These are phyloP conservation scores for Psococerastis gibbosa DNA, from an alignment of 2,888 invertebrate genomes.

Conservation along the genomic window DNA sequence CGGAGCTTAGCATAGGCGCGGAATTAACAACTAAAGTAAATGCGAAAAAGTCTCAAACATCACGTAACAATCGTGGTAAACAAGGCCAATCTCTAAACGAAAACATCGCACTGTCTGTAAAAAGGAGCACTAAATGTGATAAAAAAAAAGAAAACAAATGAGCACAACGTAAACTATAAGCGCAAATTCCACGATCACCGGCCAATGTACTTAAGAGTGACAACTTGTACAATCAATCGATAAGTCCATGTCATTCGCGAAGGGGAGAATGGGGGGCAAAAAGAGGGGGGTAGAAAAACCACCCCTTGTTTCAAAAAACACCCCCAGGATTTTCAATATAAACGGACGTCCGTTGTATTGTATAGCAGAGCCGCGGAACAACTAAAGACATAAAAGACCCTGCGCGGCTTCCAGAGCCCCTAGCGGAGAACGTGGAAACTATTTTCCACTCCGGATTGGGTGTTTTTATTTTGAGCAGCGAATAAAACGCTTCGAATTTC, in stretches of 20 bases:
- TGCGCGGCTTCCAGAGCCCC: conserved; percentile 1
- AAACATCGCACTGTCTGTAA: neutral
- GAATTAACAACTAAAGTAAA: too few species aligned
- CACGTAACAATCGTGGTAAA: too few species aligned
- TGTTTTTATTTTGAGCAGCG: conserved; percentile 4
- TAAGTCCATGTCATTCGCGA: conserved; percentile 3
- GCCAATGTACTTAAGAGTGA: conserved; percentile 5
- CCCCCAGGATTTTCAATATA: conserved; percentile 6
- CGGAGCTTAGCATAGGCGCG: neutral
- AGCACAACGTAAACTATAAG: neutral
- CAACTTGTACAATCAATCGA: conserved; percentile 9
- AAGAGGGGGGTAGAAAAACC: conserved; percentile 6
- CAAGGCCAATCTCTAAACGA: neutral
- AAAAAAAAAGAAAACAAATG: neutral
- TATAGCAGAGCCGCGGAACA: conserved; percentile 7
- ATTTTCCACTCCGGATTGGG: neutral
- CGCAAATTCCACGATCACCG: conserved; percentile 2
- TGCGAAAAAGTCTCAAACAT: too few species aligned
- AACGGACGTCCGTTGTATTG: conserved; percentile 7
- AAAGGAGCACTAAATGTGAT: neutral
- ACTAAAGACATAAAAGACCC: neutral
- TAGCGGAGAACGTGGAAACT: neutral
- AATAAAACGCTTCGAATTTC: neutral
- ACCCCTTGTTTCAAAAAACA: conserved; percentile 10
- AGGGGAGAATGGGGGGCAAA: conserved; percentile 1